Conservation (phyloP, 2,888 invertebrate species). For the Exephanes ischioxanthus region DNA sequence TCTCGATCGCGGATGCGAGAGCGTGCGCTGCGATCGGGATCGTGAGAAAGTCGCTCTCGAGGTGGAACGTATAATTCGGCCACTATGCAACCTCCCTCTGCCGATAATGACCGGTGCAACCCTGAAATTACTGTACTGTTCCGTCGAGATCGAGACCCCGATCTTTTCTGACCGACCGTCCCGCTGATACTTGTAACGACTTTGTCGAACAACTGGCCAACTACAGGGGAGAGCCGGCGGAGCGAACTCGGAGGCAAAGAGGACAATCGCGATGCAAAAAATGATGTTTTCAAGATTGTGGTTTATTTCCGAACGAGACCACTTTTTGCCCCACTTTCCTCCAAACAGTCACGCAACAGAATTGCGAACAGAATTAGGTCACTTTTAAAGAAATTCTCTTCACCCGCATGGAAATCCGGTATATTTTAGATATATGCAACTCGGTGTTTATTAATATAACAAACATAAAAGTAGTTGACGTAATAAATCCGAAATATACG, state of each 20-base stretch:
- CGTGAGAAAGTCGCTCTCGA: conserved; percentile 18
- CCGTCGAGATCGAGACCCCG: conserved; percentile 39
- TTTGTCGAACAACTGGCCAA: conserved; percentile 13
- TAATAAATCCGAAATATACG: neutral
- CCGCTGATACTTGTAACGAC: conserved; percentile 15
- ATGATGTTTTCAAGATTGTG: neutral
- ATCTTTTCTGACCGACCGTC: neutral
- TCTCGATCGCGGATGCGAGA: conserved; percentile 9
- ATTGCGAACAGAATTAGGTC: neutral
- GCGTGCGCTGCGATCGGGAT: conserved; percentile 12
- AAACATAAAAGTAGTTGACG: neutral
- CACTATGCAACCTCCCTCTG: neutral
- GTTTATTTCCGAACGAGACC: neutral
- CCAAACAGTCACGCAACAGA: neutral
- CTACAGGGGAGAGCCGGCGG: neutral
- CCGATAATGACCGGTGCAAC: conserved; percentile 24
- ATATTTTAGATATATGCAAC: neutral
- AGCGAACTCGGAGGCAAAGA: neutral
- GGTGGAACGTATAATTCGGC: conserved; percentile 40
- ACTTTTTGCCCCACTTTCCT: neutral
- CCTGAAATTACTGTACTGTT: conserved; percentile 41
- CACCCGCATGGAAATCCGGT: too few relatives aligned
- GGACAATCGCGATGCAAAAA: neutral
- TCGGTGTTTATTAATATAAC: too few relatives aligned
- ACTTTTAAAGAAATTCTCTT: neutral